phyloP scores from a whole-genome alignment of 2,113 vertebrate species.

The Hippocampus zosterae region DNA sequence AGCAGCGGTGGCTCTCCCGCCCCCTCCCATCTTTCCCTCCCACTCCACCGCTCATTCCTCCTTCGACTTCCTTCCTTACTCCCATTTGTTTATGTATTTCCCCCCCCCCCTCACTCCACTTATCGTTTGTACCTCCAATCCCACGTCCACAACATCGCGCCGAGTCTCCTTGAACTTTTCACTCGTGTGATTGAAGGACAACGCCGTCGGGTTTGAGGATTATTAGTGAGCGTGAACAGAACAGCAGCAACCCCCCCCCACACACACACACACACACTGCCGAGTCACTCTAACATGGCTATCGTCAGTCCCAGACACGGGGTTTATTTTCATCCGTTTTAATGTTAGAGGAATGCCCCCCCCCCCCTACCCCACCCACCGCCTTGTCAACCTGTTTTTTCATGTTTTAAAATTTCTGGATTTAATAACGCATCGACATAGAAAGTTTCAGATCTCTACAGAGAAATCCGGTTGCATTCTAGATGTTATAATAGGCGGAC shows the following conservation, averaged over 20 bases:
- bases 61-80: constrained; percentile 10
- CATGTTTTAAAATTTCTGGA: constrained; percentile 15
- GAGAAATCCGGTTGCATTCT: background rate
- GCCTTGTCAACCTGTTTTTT: constrained; percentile 32
- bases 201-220: constrained; percentile 7
- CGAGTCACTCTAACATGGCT: constrained; percentile 17
- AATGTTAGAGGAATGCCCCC: constrained; percentile 35
- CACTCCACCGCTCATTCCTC: constrained; percentile 16
- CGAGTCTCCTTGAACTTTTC: constrained; percentile 1
- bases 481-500: constrained; percentile 1
- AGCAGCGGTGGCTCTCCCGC: constrained; percentile 45
- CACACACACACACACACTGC: constrained; percentile 8
- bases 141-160: background rate
- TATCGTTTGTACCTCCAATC: background rate
- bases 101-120: no score
- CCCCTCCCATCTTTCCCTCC: background rate
- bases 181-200: constrained; percentile 27
- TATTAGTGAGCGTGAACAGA: background rate
- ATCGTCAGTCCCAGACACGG: constrained; percentile 21
- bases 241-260: constrained; percentile 27
- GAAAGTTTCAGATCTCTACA: constrained; percentile 1
- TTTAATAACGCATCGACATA: constrained; percentile 15
- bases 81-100: background rate
- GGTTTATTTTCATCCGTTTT: constrained; percentile 50
- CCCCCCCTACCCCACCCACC: constrained; percentile 14